Base-by-base conservation (phyloP, 2,797 vertebrate genomes). In the Myotis pilosus region DNA sequence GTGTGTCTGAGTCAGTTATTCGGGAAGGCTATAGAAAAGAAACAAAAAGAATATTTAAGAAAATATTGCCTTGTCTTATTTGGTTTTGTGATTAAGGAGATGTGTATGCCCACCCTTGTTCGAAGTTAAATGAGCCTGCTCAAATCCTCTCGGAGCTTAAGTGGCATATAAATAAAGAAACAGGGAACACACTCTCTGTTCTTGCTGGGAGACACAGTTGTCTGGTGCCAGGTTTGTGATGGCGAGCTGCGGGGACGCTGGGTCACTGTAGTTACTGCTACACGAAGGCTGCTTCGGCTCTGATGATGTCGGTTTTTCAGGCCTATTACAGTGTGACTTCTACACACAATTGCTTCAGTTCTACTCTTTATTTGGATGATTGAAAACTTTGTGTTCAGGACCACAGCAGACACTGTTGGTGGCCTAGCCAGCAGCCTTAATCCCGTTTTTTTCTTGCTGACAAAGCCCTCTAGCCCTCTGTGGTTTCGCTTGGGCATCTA, bases 11-110 rank as follows among this genome's bases (percentile, higher is more conserved):
- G 38, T 55, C 69, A 92, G 76, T 89, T 91, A 78, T 86, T 88
- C 76, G 60, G 83, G 62, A 87, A 76, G 33, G 57, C 72, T 92
- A 75, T 92, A 87, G 64, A 84, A 89, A 78, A 79, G 49, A 95
- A 97, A 86, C n/a, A 69, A 76, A 95, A 82, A 44, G 47, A 75
- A 60, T 60, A 76, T 82, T 92, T 57, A 20, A 95, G 69, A 84
- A 62, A 89, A 74, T 93, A 85, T 49, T 57, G 30, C 55, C 41
- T 4, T 15, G 25, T 93, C 96, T 95, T 94, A 94, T 92, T 94
- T 85, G 80, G 51, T 57, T 87, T 89, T 51, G 85, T 94, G 95
- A 92, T 94, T 87, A 75, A 89, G 72, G 91, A 69, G 44, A 75
- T 79, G 89, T 95, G 60, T 87, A 36, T 89, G 41, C 44, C 68